These are phyloP conservation scores for Menidia menidia DNA, from an alignment of 2,797 vertebrate species.

Conservation along the genomic window DNA sequence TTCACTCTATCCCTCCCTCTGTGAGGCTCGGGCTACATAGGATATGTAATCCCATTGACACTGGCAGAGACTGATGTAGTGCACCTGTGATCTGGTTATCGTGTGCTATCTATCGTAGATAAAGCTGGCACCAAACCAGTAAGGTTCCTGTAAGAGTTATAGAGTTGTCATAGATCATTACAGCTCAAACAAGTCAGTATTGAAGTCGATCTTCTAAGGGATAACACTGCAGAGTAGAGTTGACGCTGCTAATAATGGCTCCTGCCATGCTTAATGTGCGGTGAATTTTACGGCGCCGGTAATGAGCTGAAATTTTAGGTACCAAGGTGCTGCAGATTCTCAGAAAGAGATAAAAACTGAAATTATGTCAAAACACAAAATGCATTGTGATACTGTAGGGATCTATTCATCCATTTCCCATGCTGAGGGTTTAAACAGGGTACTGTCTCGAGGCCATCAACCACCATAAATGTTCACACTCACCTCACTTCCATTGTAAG, in stretches of 20 bases:
- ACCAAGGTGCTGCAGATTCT: not conserved
- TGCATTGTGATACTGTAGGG: not conserved
- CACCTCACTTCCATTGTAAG: too few species aligned
- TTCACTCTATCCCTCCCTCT: constrained; percentile 51
- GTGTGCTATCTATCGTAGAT: constrained; percentile 50
- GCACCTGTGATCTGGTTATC: constrained; percentile 76
- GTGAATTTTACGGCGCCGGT: not conserved
- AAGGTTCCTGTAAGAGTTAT: constrained; percentile 41
- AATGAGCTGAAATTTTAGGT: not conserved
- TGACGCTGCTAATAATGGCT: constrained; percentile 31
- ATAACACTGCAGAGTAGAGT: constrained; percentile 23
- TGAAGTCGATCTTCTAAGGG: constrained; percentile 29
- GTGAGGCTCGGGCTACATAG: constrained; percentile 53
- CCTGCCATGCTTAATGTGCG: not conserved
- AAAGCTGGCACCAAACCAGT: constrained; percentile 31
- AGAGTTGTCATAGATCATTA: constrained; percentile 41
- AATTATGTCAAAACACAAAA: not conserved
- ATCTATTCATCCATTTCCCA: too few species aligned
- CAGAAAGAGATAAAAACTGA: not conserved
- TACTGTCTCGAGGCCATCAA: too few species aligned
- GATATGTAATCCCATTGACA: constrained; percentile 76
- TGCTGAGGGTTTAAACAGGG: too few species aligned
- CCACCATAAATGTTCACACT: too few species aligned
- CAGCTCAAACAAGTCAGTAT: constrained; percentile 32
- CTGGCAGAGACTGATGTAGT: constrained; percentile 63